These are phyloP conservation scores for Sinocyclocheilus grahami DNA, from an alignment of 2,113 vertebrate genomes.

Conservation along the genomic window DNA sequence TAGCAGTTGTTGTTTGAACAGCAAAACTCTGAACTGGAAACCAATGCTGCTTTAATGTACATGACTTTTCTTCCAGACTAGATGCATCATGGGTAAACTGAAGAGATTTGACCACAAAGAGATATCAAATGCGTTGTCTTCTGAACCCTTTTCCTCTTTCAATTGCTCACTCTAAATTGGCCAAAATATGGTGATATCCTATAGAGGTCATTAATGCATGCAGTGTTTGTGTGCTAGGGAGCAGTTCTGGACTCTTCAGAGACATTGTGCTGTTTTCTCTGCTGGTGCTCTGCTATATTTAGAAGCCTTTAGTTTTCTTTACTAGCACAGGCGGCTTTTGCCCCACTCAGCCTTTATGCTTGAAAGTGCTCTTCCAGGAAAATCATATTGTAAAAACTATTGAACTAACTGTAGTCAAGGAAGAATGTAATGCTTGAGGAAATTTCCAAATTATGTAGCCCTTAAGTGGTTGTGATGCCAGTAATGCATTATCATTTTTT, in stretches of 20 bases:
- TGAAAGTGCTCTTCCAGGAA: neutral
- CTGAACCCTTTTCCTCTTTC: neutral
- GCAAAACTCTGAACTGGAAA: constrained; percentile 17
- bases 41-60: neutral
- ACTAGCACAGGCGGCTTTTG: neutral
- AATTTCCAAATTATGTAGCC: neutral
- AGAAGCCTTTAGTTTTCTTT: constrained; percentile 18
- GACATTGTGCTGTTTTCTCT: neutral
- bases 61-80: no score
- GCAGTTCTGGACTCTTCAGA: neutral
- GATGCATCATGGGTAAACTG: neutral
- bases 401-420: neutral
- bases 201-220: neutral
- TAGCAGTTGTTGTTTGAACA: constrained; percentile 6
- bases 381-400: neutral
- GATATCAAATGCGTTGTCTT: neutral
- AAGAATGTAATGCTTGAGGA: neutral
- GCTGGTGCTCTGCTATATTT: constrained; percentile 1
- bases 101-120: neutral
- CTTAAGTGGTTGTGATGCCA: neutral
- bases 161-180: neutral
- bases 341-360: neutral
- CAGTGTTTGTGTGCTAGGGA: neutral
- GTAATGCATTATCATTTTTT: neutral
- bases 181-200: constrained; percentile 1